A percentile compares a stretch with the other conserved stretches of the same genome.
These are phyloP conservation scores for Atrina japonica DNA, from an alignment of 2,888 invertebrate species.

Conservation along the genomic window DNA sequence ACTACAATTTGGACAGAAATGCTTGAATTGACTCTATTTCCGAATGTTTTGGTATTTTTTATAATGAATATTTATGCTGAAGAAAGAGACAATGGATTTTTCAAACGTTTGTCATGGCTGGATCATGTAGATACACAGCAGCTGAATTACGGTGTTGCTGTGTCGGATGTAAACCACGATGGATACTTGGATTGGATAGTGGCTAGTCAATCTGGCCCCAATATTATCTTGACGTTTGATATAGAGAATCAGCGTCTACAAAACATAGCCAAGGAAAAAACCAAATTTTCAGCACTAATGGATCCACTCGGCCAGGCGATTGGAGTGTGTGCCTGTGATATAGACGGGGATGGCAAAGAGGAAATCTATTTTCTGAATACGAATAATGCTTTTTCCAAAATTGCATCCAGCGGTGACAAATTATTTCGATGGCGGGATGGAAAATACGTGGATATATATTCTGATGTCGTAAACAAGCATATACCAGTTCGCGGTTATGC, in stretches of 20 bases:
- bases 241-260: constrained; percentile 47
- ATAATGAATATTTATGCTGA: too few species aligned
- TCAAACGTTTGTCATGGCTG: constrained; percentile 12
- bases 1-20: too few species aligned
- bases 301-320: constrained; percentile 66
- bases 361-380: constrained; percentile 76
- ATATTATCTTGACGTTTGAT: constrained; percentile 70
- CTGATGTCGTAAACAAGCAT: constrained; percentile 54
- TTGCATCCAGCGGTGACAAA: constrained; percentile 63
- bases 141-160: constrained; percentile 72
- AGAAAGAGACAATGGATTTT: neutral
- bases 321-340: constrained; percentile 73
- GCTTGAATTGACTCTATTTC: too few species aligned
- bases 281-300: constrained; percentile 60
- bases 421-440: constrained; percentile 67
- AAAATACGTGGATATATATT: constrained; percentile 67
- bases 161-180: constrained; percentile 71
- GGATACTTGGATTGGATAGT: constrained; percentile 71
- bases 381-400: constrained; percentile 63
- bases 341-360: constrained; percentile 76
- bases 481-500: constrained; percentile 55
- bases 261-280: constrained; percentile 62
- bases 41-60: too few species aligned
- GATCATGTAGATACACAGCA: constrained; percentile 53
- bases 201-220: constrained; percentile 66